Base-by-base conservation (phyloP, 1,140 invertebrate genomes). In the Mylabris phalerata region DNA sequence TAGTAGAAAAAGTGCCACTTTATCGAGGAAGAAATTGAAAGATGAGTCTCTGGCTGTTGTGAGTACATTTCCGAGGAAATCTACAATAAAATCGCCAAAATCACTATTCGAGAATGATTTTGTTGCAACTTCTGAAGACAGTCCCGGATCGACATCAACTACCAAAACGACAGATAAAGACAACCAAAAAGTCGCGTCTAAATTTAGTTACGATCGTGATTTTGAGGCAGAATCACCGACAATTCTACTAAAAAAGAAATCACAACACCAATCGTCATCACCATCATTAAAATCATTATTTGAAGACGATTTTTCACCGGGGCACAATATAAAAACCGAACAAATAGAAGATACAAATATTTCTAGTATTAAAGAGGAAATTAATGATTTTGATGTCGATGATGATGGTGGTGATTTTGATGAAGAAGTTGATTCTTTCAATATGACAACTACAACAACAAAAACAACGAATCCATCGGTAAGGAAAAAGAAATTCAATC, bases 51-150 rank as follows among this genome's bases (percentile, higher is more conserved):
- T 19, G 19, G 19, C 19, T 19, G 48, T 48, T 9, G 57, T 59
- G 3, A 65, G 58, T 46, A 71, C 67, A 7, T 66, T 69, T 55
- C 65, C 66, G n/a, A 61, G 69, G 43, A 73, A 72, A 59, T 48
- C 56, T 0, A 50, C 62, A 38, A 59, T 42, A 2, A 76, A 47
- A 40, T 66, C 10, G 69, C 75, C 50, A 43, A 78, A 78, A 9
- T 84, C 83, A 11, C 80, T 83, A 0, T 88, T 88, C 69, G 86
- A 88, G 67, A 85, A 87, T 65, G 84, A 87, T 64, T 87, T 87
- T 62, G 78, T 79, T 4, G 46, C 50, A 19, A 46, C 71, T 10
- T 64, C 68, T 19, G 64, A 64, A 24, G 65, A 69, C 9, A 67
- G 68, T 59, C 63, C 68, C 9, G 44, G 57, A 5, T 55, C 38